Percentiles rank a stretch among this genome's conserved stretches.
Conservation (phyloP, 2,888 invertebrate genomes). For the Megastigmus dorsalis region DNA sequence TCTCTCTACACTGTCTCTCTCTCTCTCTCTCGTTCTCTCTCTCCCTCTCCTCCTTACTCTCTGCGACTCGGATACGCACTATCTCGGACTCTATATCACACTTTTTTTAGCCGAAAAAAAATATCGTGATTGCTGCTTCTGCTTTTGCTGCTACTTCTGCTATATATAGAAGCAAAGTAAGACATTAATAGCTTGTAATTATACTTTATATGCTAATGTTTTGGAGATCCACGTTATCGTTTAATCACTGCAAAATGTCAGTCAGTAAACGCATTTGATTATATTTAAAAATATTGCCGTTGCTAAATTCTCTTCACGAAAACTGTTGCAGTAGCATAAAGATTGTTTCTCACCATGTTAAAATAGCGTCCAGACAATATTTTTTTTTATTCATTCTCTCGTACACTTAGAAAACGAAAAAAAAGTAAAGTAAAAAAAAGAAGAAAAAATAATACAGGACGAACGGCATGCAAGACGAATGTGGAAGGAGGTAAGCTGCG, state of each 20-base stretch:
- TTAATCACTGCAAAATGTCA: no score
- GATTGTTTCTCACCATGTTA: no score
- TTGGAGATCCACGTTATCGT: no score
- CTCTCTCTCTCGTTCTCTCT: conserved; percentile 10
- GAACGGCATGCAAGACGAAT: conserved; percentile 45
- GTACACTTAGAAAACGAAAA: conserved; percentile 6
- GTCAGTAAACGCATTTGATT: no score
- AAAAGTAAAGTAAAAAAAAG: conserved; percentile 43
- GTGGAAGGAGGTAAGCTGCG: conserved; percentile 68
- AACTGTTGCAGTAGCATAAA: no score
- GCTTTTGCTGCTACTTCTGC: no score
- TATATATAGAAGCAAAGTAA: no score
- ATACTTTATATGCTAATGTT: no score
- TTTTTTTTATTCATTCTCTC: conserved; percentile 30
- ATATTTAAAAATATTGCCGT: no score
- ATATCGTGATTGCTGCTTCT: conserved; percentile 6
- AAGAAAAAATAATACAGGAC: conserved; percentile 37
- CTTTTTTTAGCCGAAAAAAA: not conserved
- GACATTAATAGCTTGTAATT: no score
- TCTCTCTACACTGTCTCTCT: no score
- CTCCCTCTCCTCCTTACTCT: conserved; percentile 15
- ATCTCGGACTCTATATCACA: conserved; percentile 16
- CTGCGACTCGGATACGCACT: conserved; percentile 1
- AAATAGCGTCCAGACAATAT: not conserved
- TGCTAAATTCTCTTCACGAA: no score